Base-by-base conservation (phyloP, 1,140 invertebrate genomes). In the Drosophila auraria region DNA sequence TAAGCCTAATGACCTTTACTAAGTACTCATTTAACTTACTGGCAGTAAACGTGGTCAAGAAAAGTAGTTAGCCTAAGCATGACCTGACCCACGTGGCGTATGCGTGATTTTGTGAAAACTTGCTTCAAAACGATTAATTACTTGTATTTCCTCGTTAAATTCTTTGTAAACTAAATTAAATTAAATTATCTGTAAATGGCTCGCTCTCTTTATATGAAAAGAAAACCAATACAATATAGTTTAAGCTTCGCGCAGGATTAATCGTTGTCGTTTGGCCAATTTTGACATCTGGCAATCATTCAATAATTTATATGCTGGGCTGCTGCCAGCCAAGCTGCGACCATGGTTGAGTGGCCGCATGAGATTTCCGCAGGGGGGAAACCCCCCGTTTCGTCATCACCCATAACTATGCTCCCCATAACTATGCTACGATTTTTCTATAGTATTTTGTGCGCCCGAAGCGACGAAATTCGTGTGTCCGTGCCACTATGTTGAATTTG, bases 201-300 rank as follows among this genome's bases (percentile, higher is more conserved):
- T 9, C 4, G 2, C 4, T 9, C 7, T 14, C 38, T 42, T 33
- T 5, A 38, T 38, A 7, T 1, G 23, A 23, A 56, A 23, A 20
- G 15, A 40, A 68, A 36, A 9, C 15, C 23, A 30, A 20, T 65
- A 47, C 53, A 44, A 20, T 57, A 51, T 56, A 42, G 47, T 59
- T 68, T 65, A 57, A 44, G 63, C 50, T 69, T 38, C 54, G 50
- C 15, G 47, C 27, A 75, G 65, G 45, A 89, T 87, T 89, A 89
- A 87, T 87, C 54, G 78, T 81, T 66, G 53, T 62, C 53, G 50
- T 69, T 62, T 80, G 63, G 38, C 68, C 84, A 83, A 78, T 75
- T 81, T 74, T 78, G 84, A 89, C 84, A 87, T 83, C 80, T 87
- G 81, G 78, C 81, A 68, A 89, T 84, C 83, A 77, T 80, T 87